These are phyloP conservation scores for Eunapius fragilis DNA, from an alignment of 37 sponge, comb jelly and placozoan species.

Conservation along the genomic window DNA sequence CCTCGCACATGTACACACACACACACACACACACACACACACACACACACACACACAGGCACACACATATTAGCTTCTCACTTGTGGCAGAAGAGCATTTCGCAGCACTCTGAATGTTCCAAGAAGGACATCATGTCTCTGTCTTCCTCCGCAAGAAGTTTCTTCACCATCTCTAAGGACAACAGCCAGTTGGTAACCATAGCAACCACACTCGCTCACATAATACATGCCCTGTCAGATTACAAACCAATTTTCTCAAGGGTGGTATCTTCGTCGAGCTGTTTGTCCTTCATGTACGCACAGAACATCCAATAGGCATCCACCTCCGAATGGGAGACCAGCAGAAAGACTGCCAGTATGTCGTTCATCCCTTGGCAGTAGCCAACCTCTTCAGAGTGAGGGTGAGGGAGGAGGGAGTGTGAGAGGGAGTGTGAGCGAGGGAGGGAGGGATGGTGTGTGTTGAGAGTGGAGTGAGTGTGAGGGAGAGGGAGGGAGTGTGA, in stretches of 20 bases:
- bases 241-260: conserved; percentile 29
- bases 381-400: conserved; percentile 33
- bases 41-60: no score
- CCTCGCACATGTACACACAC: no score
- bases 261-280: conserved; percentile 55
- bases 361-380: conserved; percentile 89
- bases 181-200: background rate
- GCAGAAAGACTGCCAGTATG: conserved; percentile 67
- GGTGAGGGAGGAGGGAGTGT: background rate
- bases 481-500: background rate
- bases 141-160: conserved; percentile 62
- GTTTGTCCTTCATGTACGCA: conserved; percentile 54
- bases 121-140: conserved; percentile 46
- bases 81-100: conserved; percentile 80
- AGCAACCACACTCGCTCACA: background rate
- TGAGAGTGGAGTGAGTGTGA: background rate
- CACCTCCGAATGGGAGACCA: conserved; percentile 60
- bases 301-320: conserved; percentile 78
- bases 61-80: background rate
- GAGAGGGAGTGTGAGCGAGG: background rate
- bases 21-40: no score
- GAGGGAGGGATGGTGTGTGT: background rate
- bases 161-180: conserved; percentile 36
- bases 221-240: background rate
- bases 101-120: conserved; percentile 22